Conservation (phyloP, 2,797 vertebrate genomes). For the Remorina albescens region DNA sequence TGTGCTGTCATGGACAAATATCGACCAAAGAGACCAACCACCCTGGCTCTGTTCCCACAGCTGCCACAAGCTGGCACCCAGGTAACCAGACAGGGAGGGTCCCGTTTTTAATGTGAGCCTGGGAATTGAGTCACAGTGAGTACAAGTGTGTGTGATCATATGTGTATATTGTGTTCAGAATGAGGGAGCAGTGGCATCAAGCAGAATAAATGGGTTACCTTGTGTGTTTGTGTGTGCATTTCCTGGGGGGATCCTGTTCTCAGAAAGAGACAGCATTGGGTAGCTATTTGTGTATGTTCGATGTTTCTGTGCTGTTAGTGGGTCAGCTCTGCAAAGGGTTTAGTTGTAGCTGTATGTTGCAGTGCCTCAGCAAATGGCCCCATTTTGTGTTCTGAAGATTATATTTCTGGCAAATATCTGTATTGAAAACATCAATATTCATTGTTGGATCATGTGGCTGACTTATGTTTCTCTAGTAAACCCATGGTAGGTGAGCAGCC, state of each 20-base stretch:
- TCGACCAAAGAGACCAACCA: constrained; percentile 95
- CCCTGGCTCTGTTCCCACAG: constrained; percentile 96
- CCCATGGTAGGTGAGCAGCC: neutral
- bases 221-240: constrained; percentile 16
- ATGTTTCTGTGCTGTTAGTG: constrained; percentile 10
- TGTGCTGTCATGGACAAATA: constrained; percentile 90
- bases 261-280: constrained; percentile 57
- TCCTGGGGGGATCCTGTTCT: constrained; percentile 52
- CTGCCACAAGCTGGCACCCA: constrained; percentile 90
- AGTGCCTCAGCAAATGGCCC: neutral
- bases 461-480: constrained; percentile 1
- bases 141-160: constrained; percentile 7
- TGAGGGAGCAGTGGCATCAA: constrained; percentile 23
- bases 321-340: constrained; percentile 31
- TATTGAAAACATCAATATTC: neutral
- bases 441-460: constrained; percentile 3
- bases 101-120: constrained; percentile 24
- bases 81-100: constrained; percentile 80
- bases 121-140: constrained; percentile 8
- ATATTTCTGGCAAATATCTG: neutral
- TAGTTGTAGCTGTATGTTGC: constrained; percentile 4
- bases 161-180: constrained; percentile 39
- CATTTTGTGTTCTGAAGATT: constrained; percentile 1
- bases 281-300: constrained; percentile 20
- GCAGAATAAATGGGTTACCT: constrained; percentile 36